Percentiles rank a stretch among this genome's conserved stretches.
phyloP scores from a whole-genome alignment of 2,797 vertebrate species.

The Holocentrus rufus region DNA sequence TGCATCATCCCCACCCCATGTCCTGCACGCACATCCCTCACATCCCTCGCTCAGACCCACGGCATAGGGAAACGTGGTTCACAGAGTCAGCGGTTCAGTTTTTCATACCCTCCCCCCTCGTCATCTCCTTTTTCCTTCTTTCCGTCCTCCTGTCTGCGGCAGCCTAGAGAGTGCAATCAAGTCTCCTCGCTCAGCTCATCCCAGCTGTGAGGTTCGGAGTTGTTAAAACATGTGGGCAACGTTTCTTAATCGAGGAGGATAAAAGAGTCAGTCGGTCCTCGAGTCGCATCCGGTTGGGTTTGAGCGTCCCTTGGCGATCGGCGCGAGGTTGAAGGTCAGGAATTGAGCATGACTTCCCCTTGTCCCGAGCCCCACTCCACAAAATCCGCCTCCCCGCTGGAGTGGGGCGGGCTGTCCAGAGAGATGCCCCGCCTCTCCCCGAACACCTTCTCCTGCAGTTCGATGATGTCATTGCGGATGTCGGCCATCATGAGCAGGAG shows the following conservation, averaged over 20 bases:
- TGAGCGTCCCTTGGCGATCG: conserved; percentile 19
- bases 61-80: conserved; percentile 38
- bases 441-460: conserved; percentile 84
- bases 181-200: conserved; percentile 23
- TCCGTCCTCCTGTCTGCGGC: conserved; percentile 31
- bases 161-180: conserved; percentile 27
- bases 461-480: conserved; percentile 84
- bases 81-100: conserved; percentile 34
- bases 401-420: conserved; percentile 74
- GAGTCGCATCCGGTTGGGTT: conserved; percentile 6
- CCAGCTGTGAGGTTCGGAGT: conserved; percentile 22
- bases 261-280: conserved; percentile 36
- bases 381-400: conserved; percentile 74
- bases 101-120: conserved; percentile 1
- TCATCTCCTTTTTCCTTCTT: conserved; percentile 31
- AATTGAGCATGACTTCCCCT: conserved; percentile 71
- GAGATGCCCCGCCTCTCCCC: conserved; percentile 75
- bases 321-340: conserved; percentile 66
- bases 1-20: conserved; percentile 44
- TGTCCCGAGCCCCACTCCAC: conserved; percentile 82
- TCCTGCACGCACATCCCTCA: conserved; percentile 57
- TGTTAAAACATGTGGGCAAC: conserved; percentile 44
- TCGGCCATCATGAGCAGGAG: conserved; percentile 85
- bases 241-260: conserved; percentile 10
- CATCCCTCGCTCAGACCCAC: conserved; percentile 33